A percentile compares a stretch with the other conserved stretches of the same genome.
These are phyloP conservation scores for Pituophis catenifer DNA, from an alignment of 2,113 vertebrate genomes.

Conservation along the genomic window DNA sequence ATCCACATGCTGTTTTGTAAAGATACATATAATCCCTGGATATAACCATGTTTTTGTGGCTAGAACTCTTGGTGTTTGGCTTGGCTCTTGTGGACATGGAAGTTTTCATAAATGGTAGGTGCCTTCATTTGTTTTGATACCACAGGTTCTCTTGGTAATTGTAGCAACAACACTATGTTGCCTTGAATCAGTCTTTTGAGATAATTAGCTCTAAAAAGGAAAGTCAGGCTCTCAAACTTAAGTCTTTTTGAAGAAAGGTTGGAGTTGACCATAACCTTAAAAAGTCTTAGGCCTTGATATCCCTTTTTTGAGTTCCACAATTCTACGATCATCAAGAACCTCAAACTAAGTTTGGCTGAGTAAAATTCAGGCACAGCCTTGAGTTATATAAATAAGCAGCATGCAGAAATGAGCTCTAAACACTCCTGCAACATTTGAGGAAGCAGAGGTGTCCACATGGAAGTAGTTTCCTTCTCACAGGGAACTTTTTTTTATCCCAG, in stretches of 20 bases:
- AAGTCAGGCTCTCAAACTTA: neutral
- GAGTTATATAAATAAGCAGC: neutral
- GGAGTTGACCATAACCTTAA: neutral
- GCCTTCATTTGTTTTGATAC: conserved; percentile 38
- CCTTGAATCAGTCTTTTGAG: conserved; percentile 9
- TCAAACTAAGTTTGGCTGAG: neutral
- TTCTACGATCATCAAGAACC: neutral
- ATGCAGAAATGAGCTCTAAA: neutral
- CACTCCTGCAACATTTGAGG: neutral
- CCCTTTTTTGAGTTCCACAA: neutral
- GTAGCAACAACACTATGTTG: neutral
- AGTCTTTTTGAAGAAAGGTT: neutral
- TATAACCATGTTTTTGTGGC: conserved; percentile 81
- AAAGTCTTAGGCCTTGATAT: neutral
- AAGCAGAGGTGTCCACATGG: neutral
- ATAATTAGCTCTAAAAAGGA: neutral
- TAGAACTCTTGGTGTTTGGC: conserved; percentile 74
- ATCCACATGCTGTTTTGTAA: conserved; percentile 78
- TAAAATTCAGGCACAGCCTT: neutral
- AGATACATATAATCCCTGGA: conserved; percentile 71
- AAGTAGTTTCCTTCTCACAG: neutral
- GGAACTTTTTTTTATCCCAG: neutral
- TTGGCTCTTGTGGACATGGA: conserved; percentile 63
- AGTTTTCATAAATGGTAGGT: conserved; percentile 65
- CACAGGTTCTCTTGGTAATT: neutral